A percentile compares a stretch with the other conserved stretches of the same genome.
These are phyloP conservation scores for Caenorhabditis latens DNA, from an alignment of 1,140 invertebrate species.

Conservation along the genomic window DNA sequence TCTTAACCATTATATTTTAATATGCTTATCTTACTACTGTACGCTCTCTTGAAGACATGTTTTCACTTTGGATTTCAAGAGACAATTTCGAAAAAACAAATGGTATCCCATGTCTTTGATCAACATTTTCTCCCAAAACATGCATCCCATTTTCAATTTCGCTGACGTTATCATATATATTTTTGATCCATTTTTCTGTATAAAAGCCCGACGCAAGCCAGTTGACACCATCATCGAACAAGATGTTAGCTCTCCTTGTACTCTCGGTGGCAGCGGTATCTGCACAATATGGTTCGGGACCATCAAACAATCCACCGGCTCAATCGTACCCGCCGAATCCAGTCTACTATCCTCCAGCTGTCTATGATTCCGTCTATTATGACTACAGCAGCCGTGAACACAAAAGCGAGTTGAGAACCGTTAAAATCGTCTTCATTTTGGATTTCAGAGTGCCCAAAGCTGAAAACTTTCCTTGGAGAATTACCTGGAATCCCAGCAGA, in stretches of 20 bases:
- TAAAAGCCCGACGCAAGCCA: no score
- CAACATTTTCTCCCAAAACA: no score
- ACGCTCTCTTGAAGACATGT: no score
- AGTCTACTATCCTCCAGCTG: background rate
- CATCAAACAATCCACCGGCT: background rate
- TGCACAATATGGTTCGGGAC: background rate
- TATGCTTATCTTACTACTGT: no score
- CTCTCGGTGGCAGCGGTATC: background rate
- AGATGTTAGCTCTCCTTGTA: constrained; percentile 11
- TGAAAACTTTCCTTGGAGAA: background rate
- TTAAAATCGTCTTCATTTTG: no score
- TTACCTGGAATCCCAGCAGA: constrained; percentile 8
- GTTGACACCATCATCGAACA: background rate
- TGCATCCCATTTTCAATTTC: no score
- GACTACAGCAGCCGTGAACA: background rate
- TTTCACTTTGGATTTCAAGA: no score
- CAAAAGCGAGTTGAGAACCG: background rate
- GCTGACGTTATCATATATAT: no score
- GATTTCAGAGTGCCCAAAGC: constrained; percentile 30
- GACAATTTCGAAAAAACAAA: no score
- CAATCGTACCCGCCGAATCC: background rate
- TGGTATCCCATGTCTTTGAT: no score
- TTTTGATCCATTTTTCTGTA: no score
- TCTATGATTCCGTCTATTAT: constrained; percentile 2
- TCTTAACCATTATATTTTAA: no score